phyloP scores from a whole-genome alignment of 2,888 invertebrate species.

The Dasysyrphus tricinctus region DNA sequence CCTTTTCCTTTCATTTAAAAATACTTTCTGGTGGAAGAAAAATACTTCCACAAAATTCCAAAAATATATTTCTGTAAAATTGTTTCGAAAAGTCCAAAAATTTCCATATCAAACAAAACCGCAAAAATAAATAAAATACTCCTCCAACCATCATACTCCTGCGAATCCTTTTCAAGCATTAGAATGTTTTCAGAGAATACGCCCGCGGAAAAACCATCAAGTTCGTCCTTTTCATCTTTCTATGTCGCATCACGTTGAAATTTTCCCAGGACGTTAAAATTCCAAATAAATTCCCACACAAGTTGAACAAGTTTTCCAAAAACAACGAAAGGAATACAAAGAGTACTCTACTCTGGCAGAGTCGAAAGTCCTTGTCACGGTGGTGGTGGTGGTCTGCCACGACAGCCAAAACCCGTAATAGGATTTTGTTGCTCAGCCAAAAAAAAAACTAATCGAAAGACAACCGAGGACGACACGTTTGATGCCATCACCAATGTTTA shows the following conservation, averaged over 20 bases:
- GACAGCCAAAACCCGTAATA: slow-evolving; percentile 33
- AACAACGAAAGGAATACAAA: slow-evolving; percentile 6
- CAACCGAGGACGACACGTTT: slow-evolving; percentile 12
- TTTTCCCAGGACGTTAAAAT: slow-evolving; percentile 48
- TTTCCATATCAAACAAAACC: slow-evolving; percentile 67
- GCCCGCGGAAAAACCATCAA: slow-evolving; percentile 29
- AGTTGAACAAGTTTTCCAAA: slow-evolving; percentile 10
- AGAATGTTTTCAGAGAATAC: slow-evolving; percentile 22
- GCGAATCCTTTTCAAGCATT: slow-evolving; percentile 49
- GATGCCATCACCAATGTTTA: slow-evolving; percentile 35
- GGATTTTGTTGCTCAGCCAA: slow-evolving; percentile 26
- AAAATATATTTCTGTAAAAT: background rate
- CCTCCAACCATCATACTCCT: background rate
- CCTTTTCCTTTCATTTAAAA: background rate
- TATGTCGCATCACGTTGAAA: slow-evolving; percentile 40
- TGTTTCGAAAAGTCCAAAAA: slow-evolving; percentile 5
- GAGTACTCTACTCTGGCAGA: slow-evolving; percentile 30
- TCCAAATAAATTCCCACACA: slow-evolving; percentile 55
- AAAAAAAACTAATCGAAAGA: slow-evolving; percentile 22
- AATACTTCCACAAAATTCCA: background rate
- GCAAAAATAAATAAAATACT: slow-evolving; percentile 5
- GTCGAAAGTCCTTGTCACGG: slow-evolving; percentile 16
- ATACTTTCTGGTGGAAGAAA: background rate
- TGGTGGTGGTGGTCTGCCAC: slow-evolving; percentile 27
- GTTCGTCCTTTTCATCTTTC: slow-evolving; percentile 41